Evolutionary conservation across 2,888 invertebrate genomes (phyloP).

Genomic region (Dromius quadrimaculatus): DNA sequence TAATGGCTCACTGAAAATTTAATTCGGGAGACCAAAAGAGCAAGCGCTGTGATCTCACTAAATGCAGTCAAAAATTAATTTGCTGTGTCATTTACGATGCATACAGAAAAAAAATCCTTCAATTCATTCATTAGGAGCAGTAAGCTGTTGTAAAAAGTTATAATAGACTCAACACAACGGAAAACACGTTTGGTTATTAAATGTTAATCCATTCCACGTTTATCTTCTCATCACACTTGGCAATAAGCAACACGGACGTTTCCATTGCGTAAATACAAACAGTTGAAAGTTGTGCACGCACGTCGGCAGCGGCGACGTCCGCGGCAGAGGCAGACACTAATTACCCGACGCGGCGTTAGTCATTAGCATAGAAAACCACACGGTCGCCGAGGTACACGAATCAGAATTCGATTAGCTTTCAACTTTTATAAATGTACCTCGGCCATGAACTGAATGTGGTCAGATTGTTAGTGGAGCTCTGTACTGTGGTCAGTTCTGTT

Average conservation of each 20-base stretch:
- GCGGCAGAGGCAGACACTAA: slow-evolving; percentile 16
- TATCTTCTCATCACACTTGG: slow-evolving; percentile 20
- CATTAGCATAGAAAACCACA: slow-evolving; percentile 51
- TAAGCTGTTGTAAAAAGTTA: no score
- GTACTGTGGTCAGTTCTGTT: slow-evolving; percentile 6
- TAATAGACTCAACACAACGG: background rate
- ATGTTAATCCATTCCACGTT: slow-evolving; percentile 19
- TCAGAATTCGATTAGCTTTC: slow-evolving; percentile 52
- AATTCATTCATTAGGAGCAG: no score
- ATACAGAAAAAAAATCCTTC: no score
- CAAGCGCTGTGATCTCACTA: slow-evolving; percentile 32
- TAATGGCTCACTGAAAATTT: slow-evolving; percentile 50
- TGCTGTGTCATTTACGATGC: no score
- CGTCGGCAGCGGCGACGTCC: background rate
- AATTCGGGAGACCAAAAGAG: slow-evolving; percentile 34
- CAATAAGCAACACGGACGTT: slow-evolving; percentile 16
- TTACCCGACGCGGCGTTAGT: slow-evolving; percentile 36
- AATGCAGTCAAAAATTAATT: no score
- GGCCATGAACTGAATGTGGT: slow-evolving; percentile 47
- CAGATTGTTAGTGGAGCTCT: slow-evolving; percentile 30
- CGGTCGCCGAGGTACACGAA: slow-evolving; percentile 46
- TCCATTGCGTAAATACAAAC: slow-evolving; percentile 13
- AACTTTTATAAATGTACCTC: slow-evolving; percentile 50
- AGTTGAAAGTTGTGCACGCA: slow-evolving; percentile 2
- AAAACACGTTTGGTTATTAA: slow-evolving; percentile 7